These are phyloP conservation scores for Sebastes baramenuke DNA, from an alignment of 2,797 vertebrate species.

Conservation along the genomic window DNA sequence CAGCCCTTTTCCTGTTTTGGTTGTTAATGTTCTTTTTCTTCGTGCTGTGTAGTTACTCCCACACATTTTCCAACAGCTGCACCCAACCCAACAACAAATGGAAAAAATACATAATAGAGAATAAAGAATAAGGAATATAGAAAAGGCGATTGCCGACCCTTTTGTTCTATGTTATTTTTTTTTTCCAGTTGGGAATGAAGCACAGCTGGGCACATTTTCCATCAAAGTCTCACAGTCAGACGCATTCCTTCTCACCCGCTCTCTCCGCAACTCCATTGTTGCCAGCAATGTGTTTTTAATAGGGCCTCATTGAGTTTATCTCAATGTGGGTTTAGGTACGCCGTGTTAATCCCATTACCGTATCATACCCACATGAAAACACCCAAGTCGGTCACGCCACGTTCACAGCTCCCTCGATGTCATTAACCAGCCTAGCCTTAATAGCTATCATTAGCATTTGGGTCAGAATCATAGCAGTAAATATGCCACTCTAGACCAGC, in stretches of 20 bases:
- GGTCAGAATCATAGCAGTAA: constrained; percentile 68
- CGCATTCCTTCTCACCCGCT: constrained; percentile 22
- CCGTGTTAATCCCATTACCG: constrained; percentile 79
- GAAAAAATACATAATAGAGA: background rate
- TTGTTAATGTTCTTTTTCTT: background rate
- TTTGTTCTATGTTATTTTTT: background rate
- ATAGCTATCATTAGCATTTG: constrained; percentile 77
- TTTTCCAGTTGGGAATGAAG: constrained; percentile 8
- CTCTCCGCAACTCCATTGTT: constrained; percentile 50
- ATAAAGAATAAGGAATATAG: background rate
- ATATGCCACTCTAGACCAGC: constrained; percentile 50
- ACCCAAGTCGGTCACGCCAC: constrained; percentile 70
- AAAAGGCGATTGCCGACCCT: background rate
- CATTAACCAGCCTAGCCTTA: constrained; percentile 71
- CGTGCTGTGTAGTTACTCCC: background rate
- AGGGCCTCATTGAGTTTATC: constrained; percentile 75
- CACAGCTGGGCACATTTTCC: constrained; percentile 25
- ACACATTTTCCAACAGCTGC: background rate
- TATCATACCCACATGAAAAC: constrained; percentile 71
- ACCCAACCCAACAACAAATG: background rate
- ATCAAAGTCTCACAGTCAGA: constrained; percentile 32
- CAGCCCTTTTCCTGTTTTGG: background rate
- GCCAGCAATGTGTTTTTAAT: constrained; percentile 73
- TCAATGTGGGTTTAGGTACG: constrained; percentile 81
- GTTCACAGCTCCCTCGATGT: constrained; percentile 67